These are phyloP conservation scores for Pteropus alecto DNA, from an alignment of 2,113 vertebrate species.

Conservation along the genomic window DNA sequence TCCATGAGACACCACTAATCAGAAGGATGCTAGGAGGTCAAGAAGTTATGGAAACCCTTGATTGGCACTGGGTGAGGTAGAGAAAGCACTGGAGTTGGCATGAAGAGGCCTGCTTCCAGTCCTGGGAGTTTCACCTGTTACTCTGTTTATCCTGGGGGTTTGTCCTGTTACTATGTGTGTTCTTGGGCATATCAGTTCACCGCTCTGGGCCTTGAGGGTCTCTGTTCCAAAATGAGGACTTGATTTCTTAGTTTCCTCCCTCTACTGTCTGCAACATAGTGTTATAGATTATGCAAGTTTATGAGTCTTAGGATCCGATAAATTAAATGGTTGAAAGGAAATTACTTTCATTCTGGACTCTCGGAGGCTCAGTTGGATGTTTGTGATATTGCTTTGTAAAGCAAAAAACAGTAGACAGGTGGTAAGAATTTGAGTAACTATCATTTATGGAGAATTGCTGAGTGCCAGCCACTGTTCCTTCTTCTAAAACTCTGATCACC, in stretches of 20 bases:
- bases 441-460: neutral
- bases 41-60: neutral
- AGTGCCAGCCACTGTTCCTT: neutral
- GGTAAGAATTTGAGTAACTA: neutral
- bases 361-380: neutral
- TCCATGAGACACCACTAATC: neutral
- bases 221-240: neutral
- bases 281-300: neutral
- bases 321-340: constrained; percentile 2
- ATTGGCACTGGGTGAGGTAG: neutral
- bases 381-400: neutral
- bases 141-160: neutral
- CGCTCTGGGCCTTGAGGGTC: neutral
- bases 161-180: neutral
- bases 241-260: neutral
- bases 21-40: neutral
- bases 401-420: neutral
- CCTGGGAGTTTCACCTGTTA: neutral
- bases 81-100: neutral
- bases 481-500: neutral
- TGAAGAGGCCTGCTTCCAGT: neutral
- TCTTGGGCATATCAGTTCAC: neutral
- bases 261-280: neutral
- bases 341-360: neutral
- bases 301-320: neutral